Evolutionary conservation across 2,888 invertebrate genomes (phyloP).

Genomic region (Corbicula japonica): DNA sequence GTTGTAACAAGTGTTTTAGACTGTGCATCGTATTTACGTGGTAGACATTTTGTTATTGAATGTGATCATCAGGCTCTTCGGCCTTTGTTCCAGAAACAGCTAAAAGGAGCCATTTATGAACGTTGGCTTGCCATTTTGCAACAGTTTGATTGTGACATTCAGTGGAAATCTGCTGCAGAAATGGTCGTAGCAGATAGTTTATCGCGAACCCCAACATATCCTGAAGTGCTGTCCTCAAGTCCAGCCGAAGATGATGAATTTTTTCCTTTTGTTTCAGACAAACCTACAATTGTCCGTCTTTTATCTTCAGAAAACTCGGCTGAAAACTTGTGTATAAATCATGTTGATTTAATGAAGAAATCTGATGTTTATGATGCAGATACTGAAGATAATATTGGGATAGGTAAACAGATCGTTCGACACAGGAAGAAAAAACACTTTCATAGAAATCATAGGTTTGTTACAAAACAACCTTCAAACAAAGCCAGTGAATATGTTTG

Average conservation of each 20-base stretch:
- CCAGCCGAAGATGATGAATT: slow-evolving; percentile 42
- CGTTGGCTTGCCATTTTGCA: slow-evolving; percentile 60
- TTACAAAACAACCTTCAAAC: no score
- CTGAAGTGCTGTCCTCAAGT: slow-evolving; percentile 15
- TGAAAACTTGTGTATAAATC: not conserved
- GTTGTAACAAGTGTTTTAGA: slow-evolving; percentile 53
- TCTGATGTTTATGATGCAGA: slow-evolving; percentile 11
- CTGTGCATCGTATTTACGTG: slow-evolving; percentile 54
- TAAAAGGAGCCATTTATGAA: slow-evolving; percentile 57
- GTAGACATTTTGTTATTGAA: slow-evolving; percentile 44
- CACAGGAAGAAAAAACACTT: not conserved
- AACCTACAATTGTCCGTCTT: slow-evolving; percentile 12
- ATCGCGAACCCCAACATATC: not conserved
- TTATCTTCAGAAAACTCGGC: not conserved
- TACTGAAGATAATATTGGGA: slow-evolving; percentile 8
- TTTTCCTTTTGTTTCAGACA: slow-evolving; percentile 46
- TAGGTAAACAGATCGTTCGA: not conserved
- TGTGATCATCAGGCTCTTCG: slow-evolving; percentile 58
- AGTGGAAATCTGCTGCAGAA: slow-evolving; percentile 44
- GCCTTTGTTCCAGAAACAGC: slow-evolving; percentile 44
- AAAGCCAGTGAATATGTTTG: no score
- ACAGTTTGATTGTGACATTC: slow-evolving; percentile 53
- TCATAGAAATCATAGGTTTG: no score
- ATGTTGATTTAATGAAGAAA: not conserved
- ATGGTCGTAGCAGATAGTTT: slow-evolving; percentile 41